A percentile compares a stretch with the other conserved stretches of the same genome.
phyloP scores from a whole-genome alignment of 2,113 vertebrate species.

The Seriola dumerili region DNA sequence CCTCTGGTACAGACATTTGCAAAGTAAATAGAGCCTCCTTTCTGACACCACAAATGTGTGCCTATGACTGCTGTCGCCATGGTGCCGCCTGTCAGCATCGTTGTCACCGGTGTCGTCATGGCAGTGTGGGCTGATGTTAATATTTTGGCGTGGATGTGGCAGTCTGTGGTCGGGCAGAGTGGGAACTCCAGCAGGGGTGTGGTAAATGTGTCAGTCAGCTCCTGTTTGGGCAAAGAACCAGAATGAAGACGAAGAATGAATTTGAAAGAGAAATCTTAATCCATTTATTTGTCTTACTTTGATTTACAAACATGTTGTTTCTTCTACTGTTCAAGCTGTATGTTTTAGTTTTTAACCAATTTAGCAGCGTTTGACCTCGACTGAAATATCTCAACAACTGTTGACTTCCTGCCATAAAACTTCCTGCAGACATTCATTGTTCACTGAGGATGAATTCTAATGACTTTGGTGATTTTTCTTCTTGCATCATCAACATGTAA shows the following conservation, averaged over 20 bases:
- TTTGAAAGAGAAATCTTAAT: not conserved
- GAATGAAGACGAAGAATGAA: not conserved
- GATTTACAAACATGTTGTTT: not conserved
- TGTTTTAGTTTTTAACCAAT: not conserved
- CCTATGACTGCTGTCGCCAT: constrained; percentile 49
- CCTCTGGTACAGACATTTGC: constrained; percentile 67
- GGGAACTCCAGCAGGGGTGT: constrained; percentile 42
- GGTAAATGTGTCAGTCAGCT: constrained; percentile 28
- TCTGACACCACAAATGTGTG: constrained; percentile 52
- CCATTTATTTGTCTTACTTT: not conserved
- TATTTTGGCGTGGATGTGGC: constrained; percentile 53
- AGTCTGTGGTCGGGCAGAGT: constrained; percentile 38
- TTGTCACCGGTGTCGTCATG: constrained; percentile 61
- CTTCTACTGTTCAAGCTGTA: not conserved
- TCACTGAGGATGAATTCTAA: not conserved
- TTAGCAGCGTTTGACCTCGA: not conserved
- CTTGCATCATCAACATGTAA: not conserved
- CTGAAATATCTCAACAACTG: not conserved
- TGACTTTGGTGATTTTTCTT: not conserved
- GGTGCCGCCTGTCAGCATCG: constrained; percentile 49
- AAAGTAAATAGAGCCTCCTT: constrained; percentile 69
- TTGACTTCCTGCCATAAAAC: not conserved
- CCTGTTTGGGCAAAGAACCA: constrained; percentile 29
- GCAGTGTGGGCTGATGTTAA: constrained; percentile 56
- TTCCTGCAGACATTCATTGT: not conserved